Evolutionary conservation across 2,113 vertebrate genomes (phyloP), one percentile per base, ranked within the genome.

Genomic region (Cranoglanis bouderius): DNA sequence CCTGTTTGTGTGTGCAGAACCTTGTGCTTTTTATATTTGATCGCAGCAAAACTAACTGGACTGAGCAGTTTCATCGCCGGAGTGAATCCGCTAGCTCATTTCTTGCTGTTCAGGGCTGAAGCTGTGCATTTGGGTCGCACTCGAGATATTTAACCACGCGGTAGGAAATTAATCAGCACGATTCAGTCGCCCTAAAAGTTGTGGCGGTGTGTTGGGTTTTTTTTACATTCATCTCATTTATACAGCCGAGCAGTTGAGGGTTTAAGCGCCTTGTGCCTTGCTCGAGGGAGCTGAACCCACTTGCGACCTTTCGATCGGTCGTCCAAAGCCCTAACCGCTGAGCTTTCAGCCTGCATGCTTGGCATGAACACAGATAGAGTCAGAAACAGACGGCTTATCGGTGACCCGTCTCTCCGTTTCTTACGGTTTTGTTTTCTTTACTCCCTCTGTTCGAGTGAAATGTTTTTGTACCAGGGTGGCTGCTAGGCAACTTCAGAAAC

Each of bases 401-500:
- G 21, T 40, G 19, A 43, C 10, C 4, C 21, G 5, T 10, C 8
- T 19, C 67, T 72, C 1, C 1, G 19, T 38, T 35, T 35, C 35
- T 75, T 13, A 43, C 38, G 6, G 1, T 77, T 51, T 70, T 82
- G n/a, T 29, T 40, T 70, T 13, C 4, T 19, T 80, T 16, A 29
- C 63, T 49, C 77, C 53, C 35, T 46, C 87, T 53, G 88, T 85
- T 89, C 80, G 91, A 92, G 75, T 26, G 65, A 92, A 89, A 89
- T 78, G 90, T 88, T 90, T 92, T 92, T 74, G 87, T 87, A 90
- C 6, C n/a, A 75, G n/a, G 89, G 88, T 78, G 85, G 93, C 92
- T 94, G 92, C 93, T 91, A 91, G 87, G 94, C 93, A 94, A 93
- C 93, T 90, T 87, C 86, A 88, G 78, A 84, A 91, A 89, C 88